Base-by-base conservation (phyloP, 2,113 vertebrate genomes). In the Choloepus hoffmanni region DNA sequence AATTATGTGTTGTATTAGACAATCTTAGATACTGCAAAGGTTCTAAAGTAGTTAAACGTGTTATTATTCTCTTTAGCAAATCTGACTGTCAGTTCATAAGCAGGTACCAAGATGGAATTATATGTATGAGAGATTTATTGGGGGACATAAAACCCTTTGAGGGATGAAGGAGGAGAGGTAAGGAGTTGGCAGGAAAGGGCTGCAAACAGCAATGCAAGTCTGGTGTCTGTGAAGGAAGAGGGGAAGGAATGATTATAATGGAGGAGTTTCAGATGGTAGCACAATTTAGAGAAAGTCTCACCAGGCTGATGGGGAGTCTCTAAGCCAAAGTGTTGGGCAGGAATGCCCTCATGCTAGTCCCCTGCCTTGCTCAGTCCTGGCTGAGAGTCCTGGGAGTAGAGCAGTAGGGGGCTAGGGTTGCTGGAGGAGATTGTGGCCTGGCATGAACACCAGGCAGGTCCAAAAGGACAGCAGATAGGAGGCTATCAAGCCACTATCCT, bases 401-500 rank as follows among this genome's bases (percentile, higher is more conserved):
- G 7, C 15, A 1, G 3, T 5, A 16, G 6, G 13, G 9, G 1
- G 0, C 11, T 15, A 36, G 48, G 24, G 28, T 55, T 70, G 30
- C 16, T 33, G 26, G 53, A 26, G 58, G 28, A 1, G 26, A 82
- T 6, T 0, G 0, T 21, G 48, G 19, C n/a, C n/a, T 21, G 26
- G 40, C 28, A 8, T 43, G 7, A 53, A n/a, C 33, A 9, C 30
- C 4, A 9, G 76, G 28, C 13, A 30, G 19, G 48, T 36, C 48
- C 28, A 7, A 60, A 70, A 23, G 7, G 8, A 30, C 24, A 28
- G 36, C 2, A 0, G 33, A 9, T 50, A 16, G 24, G 24, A 62
- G 13, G 36, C 65, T 65, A 43, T 50, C 73, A 14, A 62, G 7
- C 19, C 16, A 7, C 1, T 21, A 48, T 36, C 74, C 72, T 68